Conservation (phyloP, 2,888 invertebrate genomes). For the Mythimna albipuncta region DNA sequence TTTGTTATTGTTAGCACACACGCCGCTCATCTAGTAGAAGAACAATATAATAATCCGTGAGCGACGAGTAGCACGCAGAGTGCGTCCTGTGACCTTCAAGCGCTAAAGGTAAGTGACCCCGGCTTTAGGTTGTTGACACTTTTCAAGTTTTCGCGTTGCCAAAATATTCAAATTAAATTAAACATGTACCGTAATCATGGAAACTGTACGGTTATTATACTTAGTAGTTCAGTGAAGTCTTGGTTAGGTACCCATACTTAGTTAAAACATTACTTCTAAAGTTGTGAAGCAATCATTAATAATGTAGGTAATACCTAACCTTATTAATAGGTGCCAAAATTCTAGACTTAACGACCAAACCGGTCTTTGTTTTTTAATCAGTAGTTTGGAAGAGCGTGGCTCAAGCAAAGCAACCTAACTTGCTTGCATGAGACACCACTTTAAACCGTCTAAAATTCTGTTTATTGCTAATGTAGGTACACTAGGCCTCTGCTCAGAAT, state of each 20-base stretch:
- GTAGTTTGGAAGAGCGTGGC: neutral
- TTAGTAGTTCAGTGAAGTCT: neutral
- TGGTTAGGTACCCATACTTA: neutral
- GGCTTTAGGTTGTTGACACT: conserved; percentile 70
- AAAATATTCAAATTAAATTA: conserved; percentile 31
- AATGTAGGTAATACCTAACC: neutral
- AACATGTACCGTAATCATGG: conserved; percentile 10
- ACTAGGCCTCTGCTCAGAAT: neutral
- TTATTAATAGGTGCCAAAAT: neutral
- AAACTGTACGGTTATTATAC: neutral
- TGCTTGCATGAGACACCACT: neutral
- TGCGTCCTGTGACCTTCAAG: conserved; percentile 43
- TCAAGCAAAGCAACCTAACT: neutral
- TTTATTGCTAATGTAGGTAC: neutral
- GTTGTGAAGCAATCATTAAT: neutral
- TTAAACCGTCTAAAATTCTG: too few species aligned
- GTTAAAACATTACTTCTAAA: neutral
- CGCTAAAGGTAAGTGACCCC: conserved; percentile 78
- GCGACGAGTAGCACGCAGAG: conserved; percentile 17
- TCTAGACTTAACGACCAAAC: conserved; percentile 8
- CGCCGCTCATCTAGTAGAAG: conserved; percentile 1
- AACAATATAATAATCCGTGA: neutral
- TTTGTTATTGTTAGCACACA: conserved; percentile 42
- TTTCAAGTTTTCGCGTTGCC: conserved; percentile 56
- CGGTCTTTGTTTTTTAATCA: conserved; percentile 10